Evolutionary conservation across 2,113 vertebrate species (phyloP), one percentile per base, ranked within the genome.

Genomic region (Jacana jacana): DNA sequence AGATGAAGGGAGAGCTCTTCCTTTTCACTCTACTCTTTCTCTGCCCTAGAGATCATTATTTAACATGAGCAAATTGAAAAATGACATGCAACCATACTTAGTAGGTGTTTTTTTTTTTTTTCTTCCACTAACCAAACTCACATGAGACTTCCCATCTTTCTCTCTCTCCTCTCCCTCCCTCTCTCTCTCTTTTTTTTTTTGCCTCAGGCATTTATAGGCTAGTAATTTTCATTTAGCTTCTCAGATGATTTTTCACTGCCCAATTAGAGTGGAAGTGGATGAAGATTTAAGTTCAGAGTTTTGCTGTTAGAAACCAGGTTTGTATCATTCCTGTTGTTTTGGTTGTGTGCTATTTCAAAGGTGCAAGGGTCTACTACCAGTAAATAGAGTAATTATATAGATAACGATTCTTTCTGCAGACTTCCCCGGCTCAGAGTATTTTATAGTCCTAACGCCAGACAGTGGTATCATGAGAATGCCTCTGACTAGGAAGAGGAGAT

Each of bases 201-300:
- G 98, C 99, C 98, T 98, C 84, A 60, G 99, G 99, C 99, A 68
- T 96, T 97, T 97, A 96, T 93, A 97, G 98, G 95, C 96, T 95
- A 97, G 98, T 98, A 98, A 98, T 98, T 99, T 97, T 98, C 98
- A 98, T 98, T 98, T 98, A 92, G 85, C 97, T 96, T 96, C 98
- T 98, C 94, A 96, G 98, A 98, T 98, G 97, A 97, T 98, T 98
- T 97, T 86, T 68, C 48, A 60, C 86, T 81, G 88, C 77, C 66
- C 40, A 51, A 48, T 81, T 94, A 85, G 11, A 73, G 87, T 70
- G n/a, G 64, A 91, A 97, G 86, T 49, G 86, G 61, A 93, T 73
- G 65, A 96, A 89, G 87, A 68, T 52, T 73, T 52, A 31, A 92
- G 76, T 84, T 96, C 73, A 84, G 83, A 65, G 70, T 55, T 92